Evolutionary conservation across 2,113 vertebrate species (phyloP), one percentile per base, ranked within the genome.

Genomic region (Micronisus gabar): DNA sequence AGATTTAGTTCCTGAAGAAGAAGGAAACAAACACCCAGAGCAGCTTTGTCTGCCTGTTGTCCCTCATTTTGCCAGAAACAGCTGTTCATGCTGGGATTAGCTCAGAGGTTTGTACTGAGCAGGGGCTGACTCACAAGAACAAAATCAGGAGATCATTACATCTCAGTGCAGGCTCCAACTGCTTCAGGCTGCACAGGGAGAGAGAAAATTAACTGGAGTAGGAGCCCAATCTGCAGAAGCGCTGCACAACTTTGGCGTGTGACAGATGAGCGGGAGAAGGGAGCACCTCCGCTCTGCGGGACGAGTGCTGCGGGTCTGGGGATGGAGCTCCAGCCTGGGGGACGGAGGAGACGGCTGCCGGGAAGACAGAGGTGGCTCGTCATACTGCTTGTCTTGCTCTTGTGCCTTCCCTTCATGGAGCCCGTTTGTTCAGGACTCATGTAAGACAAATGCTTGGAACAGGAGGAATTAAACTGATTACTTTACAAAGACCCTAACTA

Each of bases 51-150:
- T 90, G 76, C 95, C 78, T 94, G 66, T 90, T 92, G 93, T 89
- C 89, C 92, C 85, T 93, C 80, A 74, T 93, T 90, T 89, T 93
- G 80, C 88, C 74, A 84, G 87, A 88, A 91, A 91, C 97, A 97
- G 96, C 94, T 97, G 97, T 43, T 96, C 88, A 80, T 2, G 89
- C 94, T 93, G 90, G 72, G 90, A 93, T 96, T 74, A 91, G 90
- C 93, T 95, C 90, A 50, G 88, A 86, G 79, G 59, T 97, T 71
- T 78, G 85, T 74, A 41, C 61, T 6, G 76, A 92, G 92, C 92
- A 74, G 80, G 67, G 88, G 55, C 95, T 96, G 95, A 96, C 75
- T 97, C 90, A 95, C 82, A 83, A 95, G 95, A 89, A 89, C 61
- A 76, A 80, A 94, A 95, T 17, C 81, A 70, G 95, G 94, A 89